Percentiles rank a stretch among this genome's conserved stretches.
Conservation (phyloP, 1,140 invertebrate species). For the Bombus terrestris region DNA sequence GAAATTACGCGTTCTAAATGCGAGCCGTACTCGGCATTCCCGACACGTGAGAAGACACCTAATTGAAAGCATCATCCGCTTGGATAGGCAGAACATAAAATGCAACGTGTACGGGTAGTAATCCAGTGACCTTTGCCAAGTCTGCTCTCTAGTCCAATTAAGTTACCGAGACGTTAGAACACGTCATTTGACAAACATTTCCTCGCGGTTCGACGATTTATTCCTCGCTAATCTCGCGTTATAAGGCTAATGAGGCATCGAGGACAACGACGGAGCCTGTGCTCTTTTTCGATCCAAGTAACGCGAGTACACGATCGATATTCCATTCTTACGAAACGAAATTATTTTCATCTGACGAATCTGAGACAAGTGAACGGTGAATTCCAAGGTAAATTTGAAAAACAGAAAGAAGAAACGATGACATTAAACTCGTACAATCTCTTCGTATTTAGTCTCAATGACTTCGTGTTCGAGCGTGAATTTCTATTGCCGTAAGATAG, state of each 20-base stretch:
- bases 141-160: constrained; percentile 10
- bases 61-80: neutral
- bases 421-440: neutral
- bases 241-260: too few relatives aligned
- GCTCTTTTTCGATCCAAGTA: too few relatives aligned
- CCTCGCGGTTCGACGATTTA: neutral
- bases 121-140: constrained; percentile 30
- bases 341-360: too few relatives aligned
- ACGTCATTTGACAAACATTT: neutral
- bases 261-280: too few relatives aligned
- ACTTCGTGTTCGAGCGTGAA: neutral
- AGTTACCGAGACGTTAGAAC: neutral
- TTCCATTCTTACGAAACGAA: too few relatives aligned
- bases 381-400: too few relatives aligned
- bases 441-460: neutral
- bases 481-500: too few relatives aligned
- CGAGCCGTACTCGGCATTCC: neutral
- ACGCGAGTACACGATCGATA: too few relatives aligned
- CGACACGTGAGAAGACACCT: neutral
- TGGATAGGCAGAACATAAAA: constrained; percentile 2
- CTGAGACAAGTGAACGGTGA: too few relatives aligned
- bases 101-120: neutral
- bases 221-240: too few relatives aligned
- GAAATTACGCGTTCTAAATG: neutral
- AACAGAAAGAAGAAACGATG: too few relatives aligned